Base-by-base conservation (phyloP, 2,888 invertebrate genomes). In the Hylaea fasciaria region DNA sequence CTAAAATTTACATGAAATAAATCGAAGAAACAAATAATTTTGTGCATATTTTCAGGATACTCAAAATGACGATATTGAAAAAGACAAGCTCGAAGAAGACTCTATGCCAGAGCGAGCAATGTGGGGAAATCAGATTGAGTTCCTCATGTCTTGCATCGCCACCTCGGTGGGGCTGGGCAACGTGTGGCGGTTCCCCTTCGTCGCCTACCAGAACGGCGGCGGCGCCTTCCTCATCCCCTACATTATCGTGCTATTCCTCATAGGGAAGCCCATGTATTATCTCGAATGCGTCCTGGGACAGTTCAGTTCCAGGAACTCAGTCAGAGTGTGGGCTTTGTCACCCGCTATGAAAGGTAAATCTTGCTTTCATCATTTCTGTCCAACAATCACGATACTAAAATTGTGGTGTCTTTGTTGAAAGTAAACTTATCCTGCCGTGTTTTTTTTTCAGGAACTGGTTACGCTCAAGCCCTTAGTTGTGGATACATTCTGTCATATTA, bases 261-360 rank as follows among this genome's bases (percentile, higher is more conserved):
- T 96, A 59, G 96, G 96, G 47, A 94, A 96, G 71, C 96, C 96
- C 0, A 94, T 97, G 89, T 97, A 97, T 81, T 97, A 96, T 78
- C 87, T 98, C 77, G 97, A 98, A 86, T 95, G 96, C 89, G 92
- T 94, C 0, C 81, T 97, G 10, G 97, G 97, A 11, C 97, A 98
- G 82, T 98, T 97, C 78, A 95, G 95, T 56, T 95, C 96, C 58
- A 94, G 94, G 73, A 97, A 97, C 53, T 95, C 96, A 11, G 95
- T 96, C 0, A 95, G 95, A 80, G 93, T 96, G n/a, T 94, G 94
- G 94, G 78, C 92, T 0, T 69, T 94, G 9, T 84, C 92, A 13
- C 97, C 97, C 0, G 94, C 95, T 0, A 94, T 97, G 83, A 95
- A 95, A 94, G 97, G 97, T 96, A 66, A 66, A 51, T 51, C 12